A percentile compares a stretch with the other conserved stretches of the same genome.
Evolutionary conservation across 2,797 vertebrate genomes (phyloP).

Genomic region (Moxostoma hubbsi): DNA sequence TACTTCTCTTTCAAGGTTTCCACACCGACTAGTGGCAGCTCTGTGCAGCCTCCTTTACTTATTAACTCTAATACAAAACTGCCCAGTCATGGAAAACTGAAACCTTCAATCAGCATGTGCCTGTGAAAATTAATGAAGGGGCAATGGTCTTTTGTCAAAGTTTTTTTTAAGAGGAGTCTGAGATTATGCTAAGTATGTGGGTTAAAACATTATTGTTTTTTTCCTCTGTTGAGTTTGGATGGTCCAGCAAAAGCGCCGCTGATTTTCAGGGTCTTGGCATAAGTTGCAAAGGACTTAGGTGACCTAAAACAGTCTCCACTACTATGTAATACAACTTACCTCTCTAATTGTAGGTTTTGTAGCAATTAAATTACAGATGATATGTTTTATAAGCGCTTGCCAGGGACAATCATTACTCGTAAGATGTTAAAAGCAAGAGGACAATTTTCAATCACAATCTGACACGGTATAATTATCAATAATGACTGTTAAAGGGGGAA

Average conservation of each 20-base stretch:
- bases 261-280: conserved; percentile 47
- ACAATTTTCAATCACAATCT: conserved; percentile 29
- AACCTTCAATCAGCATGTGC: conserved; percentile 45
- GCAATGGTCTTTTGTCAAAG: conserved; percentile 41
- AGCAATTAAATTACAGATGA: conserved; percentile 48
- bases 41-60: conserved; percentile 21
- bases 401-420: conserved; percentile 28
- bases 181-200: conserved; percentile 51
- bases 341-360: conserved; percentile 49
- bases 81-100: conserved; percentile 48
- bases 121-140: conserved; percentile 42
- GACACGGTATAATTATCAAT: neutral
- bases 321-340: conserved; percentile 42
- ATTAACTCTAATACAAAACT: neutral
- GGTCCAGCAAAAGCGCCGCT: conserved; percentile 45
- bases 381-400: conserved; percentile 38
- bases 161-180: conserved; percentile 42
- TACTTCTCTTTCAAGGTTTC: conserved; percentile 16
- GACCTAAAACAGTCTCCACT: conserved; percentile 42
- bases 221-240: conserved; percentile 52
- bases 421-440: conserved; percentile 32
- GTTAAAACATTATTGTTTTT: conserved; percentile 48
- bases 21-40: conserved; percentile 28
- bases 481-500: neutral
- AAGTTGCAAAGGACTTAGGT: conserved; percentile 48